Conservation (phyloP, 2,113 vertebrate genomes). For the Morphnarchus princeps region DNA sequence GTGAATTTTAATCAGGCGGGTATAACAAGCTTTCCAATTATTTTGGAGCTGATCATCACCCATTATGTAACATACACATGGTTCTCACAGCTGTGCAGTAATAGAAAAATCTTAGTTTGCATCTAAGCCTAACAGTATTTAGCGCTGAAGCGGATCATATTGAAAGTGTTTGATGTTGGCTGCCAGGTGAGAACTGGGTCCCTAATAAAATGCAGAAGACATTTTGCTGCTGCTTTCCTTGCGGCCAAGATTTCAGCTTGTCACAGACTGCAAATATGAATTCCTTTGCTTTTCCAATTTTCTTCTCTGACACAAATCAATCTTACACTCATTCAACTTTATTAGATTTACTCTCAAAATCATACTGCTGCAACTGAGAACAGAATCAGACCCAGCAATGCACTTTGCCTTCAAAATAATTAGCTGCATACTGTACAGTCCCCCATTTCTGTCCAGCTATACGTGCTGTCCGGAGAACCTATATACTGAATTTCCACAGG, state of each 20-base stretch:
- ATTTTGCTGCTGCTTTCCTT: not conserved
- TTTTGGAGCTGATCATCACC: not conserved
- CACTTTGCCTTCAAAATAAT: not conserved
- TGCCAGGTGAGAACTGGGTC: not conserved
- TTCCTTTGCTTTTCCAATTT: not conserved
- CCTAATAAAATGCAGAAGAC: not conserved
- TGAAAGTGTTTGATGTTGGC: not conserved
- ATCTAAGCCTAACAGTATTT: not conserved
- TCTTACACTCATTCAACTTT: not conserved
- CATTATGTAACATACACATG: not conserved
- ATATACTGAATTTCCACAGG: not conserved
- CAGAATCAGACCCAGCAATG: slow-evolving; percentile 43
- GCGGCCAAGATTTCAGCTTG: not conserved
- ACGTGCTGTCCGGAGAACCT: not conserved
- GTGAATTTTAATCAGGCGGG: not conserved
- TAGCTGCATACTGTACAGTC: not conserved
- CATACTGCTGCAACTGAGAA: not conserved
- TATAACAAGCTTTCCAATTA: not conserved
- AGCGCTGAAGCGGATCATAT: not conserved
- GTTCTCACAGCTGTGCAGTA: not conserved
- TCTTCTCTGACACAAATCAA: not conserved
- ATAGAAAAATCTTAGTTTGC: not conserved
- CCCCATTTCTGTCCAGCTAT: not conserved
- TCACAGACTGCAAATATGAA: not conserved
- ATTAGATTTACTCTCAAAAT: not conserved